phyloP scores from a whole-genome alignment of 2,888 invertebrate genomes.

The Ectemnius lituratus region DNA sequence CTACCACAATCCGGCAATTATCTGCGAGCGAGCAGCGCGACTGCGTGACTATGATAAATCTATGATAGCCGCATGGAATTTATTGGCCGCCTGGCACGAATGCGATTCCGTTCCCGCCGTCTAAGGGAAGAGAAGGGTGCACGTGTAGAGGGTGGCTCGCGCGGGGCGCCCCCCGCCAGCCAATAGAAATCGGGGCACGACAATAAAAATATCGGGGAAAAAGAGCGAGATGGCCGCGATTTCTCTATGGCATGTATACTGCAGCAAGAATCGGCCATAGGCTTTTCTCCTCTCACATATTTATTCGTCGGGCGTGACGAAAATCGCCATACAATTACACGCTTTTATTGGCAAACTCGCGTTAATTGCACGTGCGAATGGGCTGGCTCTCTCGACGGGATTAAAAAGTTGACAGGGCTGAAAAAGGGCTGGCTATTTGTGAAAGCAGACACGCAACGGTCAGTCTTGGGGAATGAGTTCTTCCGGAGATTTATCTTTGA shows the following conservation, averaged over 20 bases:
- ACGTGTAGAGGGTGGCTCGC: slow-evolving; percentile 42
- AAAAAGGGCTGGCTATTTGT: no score
- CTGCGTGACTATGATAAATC: slow-evolving; percentile 75
- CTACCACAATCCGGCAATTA: slow-evolving; percentile 69
- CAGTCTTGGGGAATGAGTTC: no score
- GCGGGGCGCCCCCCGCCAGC: slow-evolving; percentile 51
- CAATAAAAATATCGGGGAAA: slow-evolving; percentile 68
- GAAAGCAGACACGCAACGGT: no score
- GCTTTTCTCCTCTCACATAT: slow-evolving; percentile 32
- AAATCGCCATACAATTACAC: no score
- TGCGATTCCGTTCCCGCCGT: slow-evolving; percentile 59
- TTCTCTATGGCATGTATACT: slow-evolving; percentile 29
- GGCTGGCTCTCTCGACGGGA: no score
- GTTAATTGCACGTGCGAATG: no score
- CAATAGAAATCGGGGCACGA: slow-evolving; percentile 61
- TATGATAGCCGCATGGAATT: slow-evolving; percentile 64
- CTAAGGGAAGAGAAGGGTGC: slow-evolving; percentile 35
- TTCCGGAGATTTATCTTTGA: slow-evolving; percentile 26
- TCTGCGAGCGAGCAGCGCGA: slow-evolving; percentile 58
- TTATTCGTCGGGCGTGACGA: slow-evolving; percentile 25
- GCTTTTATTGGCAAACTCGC: no score
- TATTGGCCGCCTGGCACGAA: slow-evolving; percentile 70
- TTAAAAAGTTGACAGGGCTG: no score
- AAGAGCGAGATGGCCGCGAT: slow-evolving; percentile 52
- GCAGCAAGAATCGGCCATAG: slow-evolving; percentile 29